Evolutionary conservation across 2,797 vertebrate species (phyloP), one percentile per base, ranked within the genome.

Genomic region (Enteromius thamalakanensis): DNA sequence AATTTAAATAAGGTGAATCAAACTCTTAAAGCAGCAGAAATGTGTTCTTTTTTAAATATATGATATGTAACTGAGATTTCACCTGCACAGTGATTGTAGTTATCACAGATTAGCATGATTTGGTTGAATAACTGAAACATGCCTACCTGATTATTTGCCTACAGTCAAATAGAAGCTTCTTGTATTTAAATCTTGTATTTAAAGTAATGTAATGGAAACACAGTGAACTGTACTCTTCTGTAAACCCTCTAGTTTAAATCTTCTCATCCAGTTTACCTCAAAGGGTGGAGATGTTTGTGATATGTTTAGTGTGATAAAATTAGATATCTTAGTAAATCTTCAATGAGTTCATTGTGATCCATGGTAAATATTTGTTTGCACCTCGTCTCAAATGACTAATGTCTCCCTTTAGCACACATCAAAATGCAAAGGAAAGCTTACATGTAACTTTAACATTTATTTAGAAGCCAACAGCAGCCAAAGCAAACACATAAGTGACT

Each of bases 381-480:
- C 21, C 40, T 65, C 42, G 53, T 49, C n/a, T 79, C 29, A 51
- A 53, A 37, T 79, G 45, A 67, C 77, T 68, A n/a, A 68, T 60
- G 51, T 79, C 68, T 45, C 32, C 23, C 26, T 68, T 82, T 72
- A 76, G 17, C 78, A 74, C 78, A 68, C 85, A 76, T 23, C 11
- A 40, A 67, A 71, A 47, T 32, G 17, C 40, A 29, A 75, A 60
- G 23, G n/a, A 75, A 79, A 75, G n/a, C 64, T 79, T 76, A 29
- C 53, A 45, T 76, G 40, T 42, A 62, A 11, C 42, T 37, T 83
- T 53, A 60, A 76, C 49, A 76, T 67, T 34, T 40, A 37, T 77
- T 77, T 79, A 71, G 71, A 75, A 76, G 70, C 64, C 45, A 68
- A 80, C 55, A 82, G 67, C 76, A 67, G 60, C 83, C 82, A 86